Evolutionary conservation across 2,888 invertebrate species (phyloP), one percentile per base, ranked within the genome.

Genomic region (Diarsia rubi): DNA sequence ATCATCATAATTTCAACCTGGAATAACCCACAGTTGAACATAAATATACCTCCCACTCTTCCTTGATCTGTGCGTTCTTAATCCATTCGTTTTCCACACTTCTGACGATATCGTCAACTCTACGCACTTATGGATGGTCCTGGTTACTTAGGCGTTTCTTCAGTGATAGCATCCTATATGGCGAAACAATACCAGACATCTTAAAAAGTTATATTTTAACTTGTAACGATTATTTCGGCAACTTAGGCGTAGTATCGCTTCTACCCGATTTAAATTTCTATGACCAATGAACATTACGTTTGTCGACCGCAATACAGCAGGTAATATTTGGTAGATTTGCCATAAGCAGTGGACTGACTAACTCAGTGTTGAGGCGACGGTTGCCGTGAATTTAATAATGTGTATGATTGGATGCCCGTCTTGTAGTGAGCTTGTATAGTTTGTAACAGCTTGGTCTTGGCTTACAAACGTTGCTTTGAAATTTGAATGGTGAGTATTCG

Each of bases 291-390:
- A 63, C 16, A 4, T 37, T 24, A 69, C 12, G 37, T 42, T 9
- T 16, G 16, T 14, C 12, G 8, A 78, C 37, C 60, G n/a, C 64
- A 79, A n/a, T 67, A 63, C n/a, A 16, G 16, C 54, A 47, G 21
- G 47, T 54, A 54, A 31, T 79, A 63, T 52, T 67, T 67, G 57
- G 12, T 59, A 31, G 57, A 49, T 49, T 59, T 1, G n/a, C 44
- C 49, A 27, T 42, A 59, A 63, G 21, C 47, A 64, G 37, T 52
- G 42, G 11, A 60, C 60, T 44, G 31, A 2, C 31, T 47, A 44
- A 42, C 47, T 9, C 19, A n/a, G 73, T 49, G 44, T 31, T 64
- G 24, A 24, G 24, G 12, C 19, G 6, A 42, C 44, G 24, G 27
- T 31, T 54, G 3, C 21, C 16, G 1, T 65, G 37, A 65, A 64